phyloP scores from a whole-genome alignment of 2,113 vertebrate genomes.

The Peromyscus californicus region DNA sequence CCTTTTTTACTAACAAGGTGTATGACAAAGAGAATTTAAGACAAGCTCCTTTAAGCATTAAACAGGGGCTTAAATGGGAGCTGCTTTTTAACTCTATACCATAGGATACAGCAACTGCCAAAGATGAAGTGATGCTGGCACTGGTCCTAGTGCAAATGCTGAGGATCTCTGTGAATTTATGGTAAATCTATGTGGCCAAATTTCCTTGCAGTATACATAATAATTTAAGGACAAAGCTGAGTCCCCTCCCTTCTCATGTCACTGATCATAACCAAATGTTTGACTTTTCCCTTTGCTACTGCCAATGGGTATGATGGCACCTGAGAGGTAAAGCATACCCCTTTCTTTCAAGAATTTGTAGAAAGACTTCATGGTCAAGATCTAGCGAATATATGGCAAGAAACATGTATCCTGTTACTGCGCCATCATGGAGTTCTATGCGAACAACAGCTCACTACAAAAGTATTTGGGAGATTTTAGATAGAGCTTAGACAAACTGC shows the following conservation, averaged over 20 bases:
- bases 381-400: slow-evolving; percentile 42
- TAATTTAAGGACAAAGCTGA: slow-evolving; percentile 63
- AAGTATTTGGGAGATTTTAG: slow-evolving; percentile 47
- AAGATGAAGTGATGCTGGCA: slow-evolving; percentile 50
- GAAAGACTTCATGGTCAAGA: neutral
- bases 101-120: slow-evolving; percentile 54
- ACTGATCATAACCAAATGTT: neutral
- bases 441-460: slow-evolving; percentile 43
- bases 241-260: neutral
- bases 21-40: slow-evolving; percentile 4
- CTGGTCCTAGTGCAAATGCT: neutral
- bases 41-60: neutral
- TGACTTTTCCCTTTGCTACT: slow-evolving; percentile 41
- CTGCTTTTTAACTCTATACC: slow-evolving; percentile 38
- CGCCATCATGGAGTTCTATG: neutral
- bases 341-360: slow-evolving; percentile 42
- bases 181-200: slow-evolving; percentile 29
- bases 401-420: slow-evolving; percentile 38
- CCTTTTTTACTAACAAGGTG: neutral
- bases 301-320: neutral
- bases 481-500: slow-evolving; percentile 9
- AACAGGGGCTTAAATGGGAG: slow-evolving; percentile 35
- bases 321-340: slow-evolving; percentile 24
- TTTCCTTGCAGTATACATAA: slow-evolving; percentile 44
- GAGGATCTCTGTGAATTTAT: slow-evolving; percentile 53